phyloP scores from a whole-genome alignment of 30 jellyfish, hydroid and myxozoan genomes.

The Turritopsis dohrnii region DNA sequence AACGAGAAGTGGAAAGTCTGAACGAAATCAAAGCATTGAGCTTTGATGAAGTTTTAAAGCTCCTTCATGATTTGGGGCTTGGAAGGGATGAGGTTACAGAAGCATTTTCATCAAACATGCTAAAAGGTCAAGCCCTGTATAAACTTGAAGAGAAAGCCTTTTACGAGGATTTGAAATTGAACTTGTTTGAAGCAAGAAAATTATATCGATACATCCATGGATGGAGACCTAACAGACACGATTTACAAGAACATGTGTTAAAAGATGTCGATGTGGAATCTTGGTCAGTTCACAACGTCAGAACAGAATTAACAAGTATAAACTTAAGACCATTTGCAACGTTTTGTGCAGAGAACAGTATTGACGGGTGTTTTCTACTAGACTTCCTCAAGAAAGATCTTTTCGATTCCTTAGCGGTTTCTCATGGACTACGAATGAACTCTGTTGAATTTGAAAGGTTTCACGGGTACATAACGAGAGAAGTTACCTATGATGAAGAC shows the following conservation, averaged over 20 bases:
- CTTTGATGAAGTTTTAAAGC: neutral
- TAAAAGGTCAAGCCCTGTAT: neutral
- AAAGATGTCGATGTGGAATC: neutral
- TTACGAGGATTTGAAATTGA: neutral
- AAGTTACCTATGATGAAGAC: neutral
- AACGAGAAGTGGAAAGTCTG: neutral
- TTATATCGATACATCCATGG: neutral
- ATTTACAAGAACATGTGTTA: neutral
- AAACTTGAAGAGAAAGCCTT: neutral
- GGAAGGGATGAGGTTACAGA: neutral
- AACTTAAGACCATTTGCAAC: neutral
- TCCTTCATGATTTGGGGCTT: neutral
- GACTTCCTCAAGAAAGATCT: neutral
- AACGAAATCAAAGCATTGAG: conserved; percentile 3
- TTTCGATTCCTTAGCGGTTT: neutral
- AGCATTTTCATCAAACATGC: neutral
- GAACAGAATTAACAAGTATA: neutral
- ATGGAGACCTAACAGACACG: conserved; percentile 10
- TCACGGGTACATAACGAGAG: neutral
- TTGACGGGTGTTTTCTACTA: neutral
- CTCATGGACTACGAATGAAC: neutral
- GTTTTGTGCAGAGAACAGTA: neutral
- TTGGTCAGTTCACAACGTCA: neutral
- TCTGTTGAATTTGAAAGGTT: conserved; percentile 2
- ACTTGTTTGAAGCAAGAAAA: neutral